These are phyloP conservation scores for Uloborus plumipes DNA, from an alignment of 2,888 invertebrate genomes.

Conservation along the genomic window DNA sequence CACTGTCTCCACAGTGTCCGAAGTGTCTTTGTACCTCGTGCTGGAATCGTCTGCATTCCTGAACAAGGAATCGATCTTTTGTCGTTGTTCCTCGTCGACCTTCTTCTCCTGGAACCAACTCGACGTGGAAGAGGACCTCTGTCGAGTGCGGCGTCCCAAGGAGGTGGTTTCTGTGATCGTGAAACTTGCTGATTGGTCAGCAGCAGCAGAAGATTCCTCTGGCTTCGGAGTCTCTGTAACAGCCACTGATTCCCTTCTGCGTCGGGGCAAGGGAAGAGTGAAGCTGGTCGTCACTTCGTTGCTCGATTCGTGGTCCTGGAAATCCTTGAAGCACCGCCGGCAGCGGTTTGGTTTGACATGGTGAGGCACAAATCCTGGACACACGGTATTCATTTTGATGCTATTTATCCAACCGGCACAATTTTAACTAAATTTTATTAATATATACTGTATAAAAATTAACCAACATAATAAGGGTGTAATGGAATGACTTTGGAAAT, in stretches of 20 bases:
- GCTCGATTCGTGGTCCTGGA: slow-evolving; percentile 60
- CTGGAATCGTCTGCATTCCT: slow-evolving; percentile 50
- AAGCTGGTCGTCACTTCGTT: slow-evolving; percentile 50
- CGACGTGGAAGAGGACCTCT: slow-evolving; percentile 42
- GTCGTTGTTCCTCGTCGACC: slow-evolving; percentile 34
- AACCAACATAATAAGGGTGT: background rate
- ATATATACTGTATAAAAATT: background rate
- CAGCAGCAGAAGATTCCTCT: slow-evolving; percentile 8
- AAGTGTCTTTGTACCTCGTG: slow-evolving; percentile 23
- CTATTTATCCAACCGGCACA: background rate
- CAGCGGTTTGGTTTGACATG: slow-evolving; percentile 94
- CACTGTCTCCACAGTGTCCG: slow-evolving; percentile 35
- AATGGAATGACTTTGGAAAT: background rate
- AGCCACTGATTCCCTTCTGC: slow-evolving; percentile 57
- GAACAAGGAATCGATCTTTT: slow-evolving; percentile 54
- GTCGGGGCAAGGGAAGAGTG: slow-evolving; percentile 51
- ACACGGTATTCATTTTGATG: slow-evolving; percentile 60
- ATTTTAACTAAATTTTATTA: background rate
- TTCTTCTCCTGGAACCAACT: slow-evolving; percentile 62
- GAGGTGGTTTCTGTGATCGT: slow-evolving; percentile 51
- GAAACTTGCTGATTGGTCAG: slow-evolving; percentile 43
- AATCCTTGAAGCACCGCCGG: slow-evolving; percentile 88
- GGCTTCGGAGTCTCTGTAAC: slow-evolving; percentile 42
- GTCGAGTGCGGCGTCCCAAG: slow-evolving; percentile 26
- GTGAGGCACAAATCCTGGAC: slow-evolving; percentile 90